Evolutionary conservation across 2,113 vertebrate genomes (phyloP).

Genomic region (Corythaixoides concolor): DNA sequence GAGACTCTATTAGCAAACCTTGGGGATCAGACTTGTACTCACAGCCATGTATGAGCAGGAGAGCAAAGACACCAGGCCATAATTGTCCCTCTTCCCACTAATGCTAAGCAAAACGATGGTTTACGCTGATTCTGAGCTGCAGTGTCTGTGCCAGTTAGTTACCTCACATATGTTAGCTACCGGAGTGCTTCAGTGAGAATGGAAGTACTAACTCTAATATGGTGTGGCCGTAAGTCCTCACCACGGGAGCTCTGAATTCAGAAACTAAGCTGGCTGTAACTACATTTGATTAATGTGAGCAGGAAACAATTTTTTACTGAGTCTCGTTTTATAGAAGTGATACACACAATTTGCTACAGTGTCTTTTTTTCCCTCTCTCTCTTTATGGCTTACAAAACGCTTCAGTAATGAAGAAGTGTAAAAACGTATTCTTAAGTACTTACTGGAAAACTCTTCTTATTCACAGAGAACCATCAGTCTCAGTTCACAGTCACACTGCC

Average conservation of each 20-base stretch:
- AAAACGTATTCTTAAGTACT: neutral
- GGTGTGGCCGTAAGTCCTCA: neutral
- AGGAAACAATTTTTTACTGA: neutral
- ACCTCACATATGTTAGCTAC: neutral
- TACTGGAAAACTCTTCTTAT: neutral
- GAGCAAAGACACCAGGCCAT: neutral
- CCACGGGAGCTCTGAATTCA: neutral
- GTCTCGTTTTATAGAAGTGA: neutral
- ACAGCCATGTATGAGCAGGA: neutral
- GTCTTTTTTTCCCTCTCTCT: neutral
- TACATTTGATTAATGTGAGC: neutral
- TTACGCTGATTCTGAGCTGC: neutral
- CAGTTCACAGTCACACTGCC: neutral
- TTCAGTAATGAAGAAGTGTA: neutral
- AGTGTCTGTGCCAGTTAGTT: neutral
- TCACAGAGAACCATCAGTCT: neutral
- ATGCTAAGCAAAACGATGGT: neutral
- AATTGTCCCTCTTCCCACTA: neutral
- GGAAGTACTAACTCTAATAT: neutral
- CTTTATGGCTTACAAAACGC: neutral
- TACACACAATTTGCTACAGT: neutral
- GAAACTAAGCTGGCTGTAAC: neutral
- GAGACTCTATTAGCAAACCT: neutral
- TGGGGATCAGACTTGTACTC: neutral
- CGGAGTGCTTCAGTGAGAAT: neutral